Percentiles rank a stretch among this genome's conserved stretches.
These are phyloP conservation scores for Macrostomum cliftonense DNA, from an alignment of 2,888 invertebrate genomes.

Conservation along the genomic window DNA sequence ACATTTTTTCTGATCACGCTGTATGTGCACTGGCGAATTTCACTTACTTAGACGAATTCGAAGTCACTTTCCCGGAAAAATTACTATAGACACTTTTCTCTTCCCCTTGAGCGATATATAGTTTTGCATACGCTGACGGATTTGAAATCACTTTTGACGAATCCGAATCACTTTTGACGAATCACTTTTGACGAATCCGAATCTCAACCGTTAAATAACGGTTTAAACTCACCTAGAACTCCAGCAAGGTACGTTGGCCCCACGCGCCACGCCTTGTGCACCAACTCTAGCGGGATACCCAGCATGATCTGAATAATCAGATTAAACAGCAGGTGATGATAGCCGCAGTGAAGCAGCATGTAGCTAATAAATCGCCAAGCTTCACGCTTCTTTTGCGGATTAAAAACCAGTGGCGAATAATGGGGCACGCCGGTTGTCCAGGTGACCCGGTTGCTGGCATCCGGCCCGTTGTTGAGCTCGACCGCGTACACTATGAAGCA, in stretches of 20 bases:
- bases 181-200: too few relatives aligned
- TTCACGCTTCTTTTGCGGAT: constrained; percentile 63
- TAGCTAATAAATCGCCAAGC: constrained; percentile 83
- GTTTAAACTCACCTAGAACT: constrained; percentile 36
- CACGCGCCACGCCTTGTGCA: constrained; percentile 83
- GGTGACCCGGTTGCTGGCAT: not conserved
- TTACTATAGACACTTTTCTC: too few relatives aligned
- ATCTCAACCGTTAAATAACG: too few relatives aligned
- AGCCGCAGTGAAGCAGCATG: constrained; percentile 63
- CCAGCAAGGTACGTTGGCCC: constrained; percentile 41
- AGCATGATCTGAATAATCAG: constrained; percentile 72
- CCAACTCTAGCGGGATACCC: constrained; percentile 83
- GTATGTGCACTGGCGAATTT: too few relatives aligned
- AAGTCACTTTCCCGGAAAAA: too few relatives aligned
- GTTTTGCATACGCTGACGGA: too few relatives aligned
- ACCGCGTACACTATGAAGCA: constrained; percentile 43
- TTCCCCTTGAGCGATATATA: too few relatives aligned
- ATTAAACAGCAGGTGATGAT: constrained; percentile 71
- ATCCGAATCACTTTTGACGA: too few relatives aligned
- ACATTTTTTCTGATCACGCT: too few relatives aligned
- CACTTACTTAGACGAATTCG: too few relatives aligned
- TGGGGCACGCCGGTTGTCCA: constrained; percentile 11
- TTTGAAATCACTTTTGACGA: too few relatives aligned
- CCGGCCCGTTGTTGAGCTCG: constrained; percentile 17
- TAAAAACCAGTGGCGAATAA: constrained; percentile 54